A percentile compares a stretch with the other conserved stretches of the same genome.
These are phyloP conservation scores for Gavialis gangeticus DNA, from an alignment of 2,113 vertebrate species.

Conservation along the genomic window DNA sequence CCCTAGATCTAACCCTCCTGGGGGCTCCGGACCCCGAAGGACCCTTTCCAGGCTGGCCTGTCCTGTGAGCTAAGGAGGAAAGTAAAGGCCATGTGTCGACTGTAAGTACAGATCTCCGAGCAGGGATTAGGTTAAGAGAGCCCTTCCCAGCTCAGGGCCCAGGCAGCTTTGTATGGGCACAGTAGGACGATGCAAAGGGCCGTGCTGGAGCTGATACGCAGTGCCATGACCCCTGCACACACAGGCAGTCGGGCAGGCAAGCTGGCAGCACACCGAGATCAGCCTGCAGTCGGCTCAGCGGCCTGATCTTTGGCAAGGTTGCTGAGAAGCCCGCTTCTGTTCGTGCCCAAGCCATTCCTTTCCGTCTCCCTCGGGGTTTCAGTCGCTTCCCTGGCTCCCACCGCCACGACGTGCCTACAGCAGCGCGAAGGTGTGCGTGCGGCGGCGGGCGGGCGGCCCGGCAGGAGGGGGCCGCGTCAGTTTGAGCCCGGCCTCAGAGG, in stretches of 20 bases:
- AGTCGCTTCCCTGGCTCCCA: not conserved
- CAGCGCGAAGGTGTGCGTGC: too few species aligned
- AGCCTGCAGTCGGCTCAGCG: not conserved
- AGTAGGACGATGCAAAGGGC: not conserved
- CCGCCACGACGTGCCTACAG: not conserved
- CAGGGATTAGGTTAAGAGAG: not conserved
- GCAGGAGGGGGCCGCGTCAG: too few species aligned
- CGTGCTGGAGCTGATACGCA: not conserved
- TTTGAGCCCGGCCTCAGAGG: too few species aligned
- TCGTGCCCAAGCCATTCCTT: not conserved
- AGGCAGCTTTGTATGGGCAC: too few species aligned
- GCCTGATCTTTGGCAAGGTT: not conserved
- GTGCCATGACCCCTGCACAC: not conserved
- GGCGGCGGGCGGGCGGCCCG: not conserved
- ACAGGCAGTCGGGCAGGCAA: not conserved
- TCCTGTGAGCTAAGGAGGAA: conserved; percentile 47
- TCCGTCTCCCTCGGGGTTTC: not conserved
- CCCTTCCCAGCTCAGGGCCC: not conserved
- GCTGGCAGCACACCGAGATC: not conserved
- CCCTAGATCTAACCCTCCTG: conserved; percentile 10
- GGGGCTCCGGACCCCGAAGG: conserved; percentile 34
- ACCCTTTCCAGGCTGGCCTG: not conserved
- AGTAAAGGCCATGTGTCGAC: not conserved
- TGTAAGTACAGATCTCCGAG: not conserved
- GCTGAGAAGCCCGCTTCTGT: not conserved